Evolutionary conservation across 2,797 vertebrate genomes (phyloP), one percentile per base, ranked within the genome.

Genomic region (Xiphorhynchus erythropygius): DNA sequence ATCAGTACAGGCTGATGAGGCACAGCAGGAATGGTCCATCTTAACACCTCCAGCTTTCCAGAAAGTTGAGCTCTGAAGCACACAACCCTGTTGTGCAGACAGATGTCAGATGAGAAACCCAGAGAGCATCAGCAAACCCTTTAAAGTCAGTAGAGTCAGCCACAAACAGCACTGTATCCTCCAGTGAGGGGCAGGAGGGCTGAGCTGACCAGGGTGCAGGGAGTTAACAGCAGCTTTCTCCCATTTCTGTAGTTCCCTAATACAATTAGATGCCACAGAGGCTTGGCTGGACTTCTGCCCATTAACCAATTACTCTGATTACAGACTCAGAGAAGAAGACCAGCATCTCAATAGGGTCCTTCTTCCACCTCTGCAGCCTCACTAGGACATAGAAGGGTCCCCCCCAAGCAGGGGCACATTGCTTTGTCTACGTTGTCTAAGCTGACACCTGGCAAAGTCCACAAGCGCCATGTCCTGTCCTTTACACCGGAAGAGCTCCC

Each of bases 251-350:
- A 55, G 57, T 59, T 94, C 87, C 89, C 56, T 95, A 95, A 96
- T 55, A 94, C 90, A 96, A 96, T 97, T 88, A 96, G 89, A 80
- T 52, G 41, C 32, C 52, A 88, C 64, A 93, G 42, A 89, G 76
- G 4, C 65, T 89, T 49, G 68, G 65, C 77, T 92, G 91, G 65
- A 59, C 87, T 73, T 68, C 65, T 75, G 84, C 81, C 90, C 83
- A 30, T 91, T 90, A 89, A 89, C 90, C 79, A 87, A 86, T 94
- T 91, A 93, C 70, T 39, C 69, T 73, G 94, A 92, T 85, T 80
- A 84, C 21, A 22, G 33, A 6, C 0, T 60, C 21, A 2, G 3
- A 90, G 42, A 69, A 90, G 53, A 80, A 35, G 73, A 79, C 78
- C 13, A 84, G 84, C 84, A 87, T 95, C 74, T 75, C 91, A 86